Evolutionary conservation across 2,888 invertebrate species (phyloP), one percentile per base, ranked within the genome.

Genomic region (Parasteatoda lunata): DNA sequence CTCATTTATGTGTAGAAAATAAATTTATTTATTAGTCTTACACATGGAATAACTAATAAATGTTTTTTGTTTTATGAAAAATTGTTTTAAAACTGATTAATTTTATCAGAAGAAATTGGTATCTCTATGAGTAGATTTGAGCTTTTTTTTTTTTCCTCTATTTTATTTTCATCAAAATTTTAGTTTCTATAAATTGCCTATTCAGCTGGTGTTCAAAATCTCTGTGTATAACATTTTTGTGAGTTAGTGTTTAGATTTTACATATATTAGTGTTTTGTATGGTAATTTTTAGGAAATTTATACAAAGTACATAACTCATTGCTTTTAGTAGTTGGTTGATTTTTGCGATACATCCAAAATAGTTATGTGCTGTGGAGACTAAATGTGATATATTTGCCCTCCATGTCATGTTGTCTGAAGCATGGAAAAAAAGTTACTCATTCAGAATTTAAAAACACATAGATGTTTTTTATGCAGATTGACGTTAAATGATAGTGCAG

Each of bases 351-450:
- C 4, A 59, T 59, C 59, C 59, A 59, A 59, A 59, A 59, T 59
- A 59, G 59, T 80, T 79, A 69, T 79, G 75, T 86, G 80, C 80
- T 48, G 80, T 80, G 85, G 79, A 86, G 76, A 71, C 80, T 79
- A 79, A 64, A 78, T 79, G 85, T 80, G 80, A 86, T 86, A 86
- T 77, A 86, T 86, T 86, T 80, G 80, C 85, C 85, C 85, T 86
- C 85, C 85, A 86, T 76, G 69, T 54, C 77, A 52, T 80, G 80
- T 70, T 79, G 70, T 71, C 65, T 47, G 45, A 80, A 66, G 80
- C 72, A 80, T 52, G 52, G 80, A 72, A 80, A 64, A 79, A 80
- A 66, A 65, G 73, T 72, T 80, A 66, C 65, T 52, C 64, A 52
- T 45, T 64, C 72, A 54, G 72, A 52, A 80, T 54, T 71, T 64